Evolutionary conservation across 2,888 invertebrate species (phyloP), one percentile per base, ranked within the genome.

Genomic region (Monochamus alternatus): DNA sequence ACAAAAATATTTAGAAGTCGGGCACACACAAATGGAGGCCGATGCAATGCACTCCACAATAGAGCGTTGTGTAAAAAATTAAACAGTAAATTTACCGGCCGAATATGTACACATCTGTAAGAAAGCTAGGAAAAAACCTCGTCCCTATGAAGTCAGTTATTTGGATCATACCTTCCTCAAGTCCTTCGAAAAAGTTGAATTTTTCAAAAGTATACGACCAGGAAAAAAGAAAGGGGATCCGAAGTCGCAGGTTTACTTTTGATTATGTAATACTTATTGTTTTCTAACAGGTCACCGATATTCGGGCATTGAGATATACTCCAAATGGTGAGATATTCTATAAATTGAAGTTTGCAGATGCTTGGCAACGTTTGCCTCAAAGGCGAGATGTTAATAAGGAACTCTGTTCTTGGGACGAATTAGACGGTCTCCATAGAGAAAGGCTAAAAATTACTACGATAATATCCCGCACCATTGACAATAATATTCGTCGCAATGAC

Each of bases 191-290:
- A 55, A 73, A 47, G 59, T 77, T 63, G 14, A 68, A 47, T 60
- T 76, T 74, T 75, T 64, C 58, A 77, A 77, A 60, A 73, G 70
- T 58, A 78, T 81, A n/a, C 64, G 75, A 52, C 78, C 81, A 10
- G 78, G 78, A 9, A 9, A 62, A 67, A 74, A 60, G 7, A 72
- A 31, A 62, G 76, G 76, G 9, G 78, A 77, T 71, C 58, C 71
- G 14, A 22, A 22, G 22, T 22, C 22, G 22, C 22, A 31, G 10
- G 22, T 22, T 22, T 22, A 22, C 22, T 22, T 22, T 22, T 22
- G 22, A 22, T 2, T 12, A 3, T 62, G 4, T 32, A 10, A 32
- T 22, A 22, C 22, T 22, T 22, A 62, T n/a, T 32, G 12, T 38
- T 1, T 62, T 62, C 32, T 60, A 7, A 59, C 30, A 60, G 60